Base-by-base conservation (phyloP, 2,113 vertebrate species). In the Anser brachyrhynchus region DNA sequence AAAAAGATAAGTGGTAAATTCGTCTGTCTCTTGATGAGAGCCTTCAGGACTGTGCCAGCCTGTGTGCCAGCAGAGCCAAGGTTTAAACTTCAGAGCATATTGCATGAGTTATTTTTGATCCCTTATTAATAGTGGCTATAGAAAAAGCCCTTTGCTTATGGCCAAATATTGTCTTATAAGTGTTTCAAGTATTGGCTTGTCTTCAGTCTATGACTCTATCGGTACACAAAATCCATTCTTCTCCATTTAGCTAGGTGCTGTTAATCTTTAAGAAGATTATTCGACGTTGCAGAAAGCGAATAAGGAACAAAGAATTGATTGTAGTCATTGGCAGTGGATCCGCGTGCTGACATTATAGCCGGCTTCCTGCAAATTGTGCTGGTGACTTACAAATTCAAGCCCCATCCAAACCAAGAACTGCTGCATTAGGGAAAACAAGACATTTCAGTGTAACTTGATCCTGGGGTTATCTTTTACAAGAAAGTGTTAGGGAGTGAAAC, bases 101-200 rank as follows among this genome's bases (percentile, higher is more conserved):
- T 95, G 87, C 90, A 19, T 1, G 37, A 61, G 92, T 95, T 96
- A 93, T 95, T 96, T 95, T 87, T 86, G 88, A 92, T 93, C 83
- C 79, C 52, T 67, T 88, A 43, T 93, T 93, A 88, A 95, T 88
- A 96, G 83, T 62, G 76, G 72, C 92, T 93, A 6, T 65, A 69
- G 88, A 88, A 87, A 67, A 70, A 93, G 39, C 35, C 16, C 37
- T 13, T 6, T 8, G 16, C 44, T 84, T 87, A 41, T 29, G 61
- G 83, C 85, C 76, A 89, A 75, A 69, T 88, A 52, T 22, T 92
- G 77, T 82, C 78, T 85, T 80, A 19, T 26, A 37, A 62, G 41
- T 65, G 18, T 73, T 94, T 64, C 0, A 0, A 59, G 35, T 57
- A 11, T 39, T 81, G 72, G 55, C 69, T 81, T 52, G 39, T 67